Conservation (phyloP, 2,797 vertebrate species). For the Crocidura indochinensis region DNA sequence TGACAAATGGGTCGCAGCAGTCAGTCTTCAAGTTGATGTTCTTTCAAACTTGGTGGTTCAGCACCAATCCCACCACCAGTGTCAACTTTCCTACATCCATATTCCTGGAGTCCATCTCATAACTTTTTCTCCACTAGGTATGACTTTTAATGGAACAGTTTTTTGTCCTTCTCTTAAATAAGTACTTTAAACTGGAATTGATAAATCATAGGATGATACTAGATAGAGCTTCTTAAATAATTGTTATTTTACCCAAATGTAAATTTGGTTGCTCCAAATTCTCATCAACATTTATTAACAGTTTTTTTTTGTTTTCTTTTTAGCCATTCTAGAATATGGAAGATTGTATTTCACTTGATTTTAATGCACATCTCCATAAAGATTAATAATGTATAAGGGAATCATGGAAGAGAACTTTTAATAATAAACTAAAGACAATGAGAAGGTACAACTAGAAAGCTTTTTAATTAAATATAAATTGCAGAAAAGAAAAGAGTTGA, state of each 20-base stretch:
- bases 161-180: background rate
- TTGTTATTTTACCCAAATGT: background rate
- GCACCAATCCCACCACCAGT: too few species aligned
- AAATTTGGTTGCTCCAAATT: background rate
- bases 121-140: background rate
- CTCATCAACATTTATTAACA: slow-evolving; percentile 31
- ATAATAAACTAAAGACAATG: background rate
- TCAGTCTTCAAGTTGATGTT: too few species aligned
- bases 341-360: slow-evolving; percentile 11
- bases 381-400: background rate
- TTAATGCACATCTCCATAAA: background rate
- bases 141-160: background rate
- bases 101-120: too few species aligned
- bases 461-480: background rate
- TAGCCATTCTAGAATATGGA: background rate
- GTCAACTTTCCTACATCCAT: too few species aligned
- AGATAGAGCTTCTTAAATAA: slow-evolving; percentile 46
- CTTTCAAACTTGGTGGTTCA: too few species aligned
- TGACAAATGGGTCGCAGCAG: too few species aligned
- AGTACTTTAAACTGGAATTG: background rate
- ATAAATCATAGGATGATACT: background rate
- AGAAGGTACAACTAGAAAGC: background rate
- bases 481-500: background rate
- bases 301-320: background rate
- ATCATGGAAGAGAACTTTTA: background rate